These are phyloP conservation scores for Habrosyne pyritoides DNA, from an alignment of 2,888 invertebrate genomes.

Conservation along the genomic window DNA sequence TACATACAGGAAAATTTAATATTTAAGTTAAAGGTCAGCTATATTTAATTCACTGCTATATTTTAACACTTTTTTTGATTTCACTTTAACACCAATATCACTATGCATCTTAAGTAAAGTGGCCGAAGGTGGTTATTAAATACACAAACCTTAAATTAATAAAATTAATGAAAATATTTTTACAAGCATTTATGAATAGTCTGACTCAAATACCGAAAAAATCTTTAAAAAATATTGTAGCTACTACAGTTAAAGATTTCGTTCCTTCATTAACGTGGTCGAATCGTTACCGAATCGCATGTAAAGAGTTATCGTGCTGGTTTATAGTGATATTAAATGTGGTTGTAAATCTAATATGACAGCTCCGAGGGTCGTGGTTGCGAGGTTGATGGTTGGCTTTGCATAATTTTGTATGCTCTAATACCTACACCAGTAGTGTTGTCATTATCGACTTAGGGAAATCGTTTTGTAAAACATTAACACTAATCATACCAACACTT, in stretches of 20 bases:
- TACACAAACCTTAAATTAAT: no score
- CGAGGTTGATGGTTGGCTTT: slow-evolving; percentile 44
- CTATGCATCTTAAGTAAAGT: no score
- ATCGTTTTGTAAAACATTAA: no score
- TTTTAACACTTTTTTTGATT: no score
- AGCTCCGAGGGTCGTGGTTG: slow-evolving; percentile 43
- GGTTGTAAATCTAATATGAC: slow-evolving; percentile 56
- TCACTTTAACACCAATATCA: no score
- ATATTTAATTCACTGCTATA: no score
- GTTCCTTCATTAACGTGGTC: slow-evolving; percentile 12
- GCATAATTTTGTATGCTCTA: slow-evolving; percentile 43
- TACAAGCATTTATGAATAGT: no score
- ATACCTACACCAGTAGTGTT: not conserved
- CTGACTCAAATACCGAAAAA: not conserved
- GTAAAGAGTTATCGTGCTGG: slow-evolving; percentile 24
- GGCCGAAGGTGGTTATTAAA: no score
- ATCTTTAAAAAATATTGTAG: not conserved
- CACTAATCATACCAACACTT: no score
- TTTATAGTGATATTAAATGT: slow-evolving; percentile 38
- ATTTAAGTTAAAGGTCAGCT: no score
- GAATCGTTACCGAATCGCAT: slow-evolving; percentile 28
- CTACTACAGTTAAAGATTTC: not conserved
- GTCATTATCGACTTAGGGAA: not conserved
- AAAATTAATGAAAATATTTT: no score
- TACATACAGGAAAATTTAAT: no score